Evolutionary conservation across 2,888 invertebrate genomes (phyloP), one percentile per base, ranked within the genome.

Genomic region (Campopleginae sp.): DNA sequence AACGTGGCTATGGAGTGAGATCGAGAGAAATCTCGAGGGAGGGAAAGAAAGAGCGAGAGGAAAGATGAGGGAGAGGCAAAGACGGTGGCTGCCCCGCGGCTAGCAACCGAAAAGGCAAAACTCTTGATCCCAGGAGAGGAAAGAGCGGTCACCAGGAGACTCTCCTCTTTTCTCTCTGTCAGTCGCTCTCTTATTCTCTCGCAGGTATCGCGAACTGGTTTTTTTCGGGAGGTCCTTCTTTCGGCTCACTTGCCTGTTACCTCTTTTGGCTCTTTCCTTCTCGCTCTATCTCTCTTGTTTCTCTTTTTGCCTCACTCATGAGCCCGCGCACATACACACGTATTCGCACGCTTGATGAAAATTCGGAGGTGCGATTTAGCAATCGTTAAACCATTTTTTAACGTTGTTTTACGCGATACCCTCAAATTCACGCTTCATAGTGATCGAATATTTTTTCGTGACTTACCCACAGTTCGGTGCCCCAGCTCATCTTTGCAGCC

Each of bases 381-480:
- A 42, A 51, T 19, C 14, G 42, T 17, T n/a, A 27, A 66, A 77
- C 10, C 23, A 54, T n/a, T 14, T 27, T 3, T 23, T 12, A 12
- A 12, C 23, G 2, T 38, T 38, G 54, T 74, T 74, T 74, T 1
- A 38, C 19, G 23, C 19, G 27, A 19, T 19, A 27, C 7, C 12
- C n/a, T 75, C 31, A 14, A 42, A 42, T 63, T 75, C 1, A 42
- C 12, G 17, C 7, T 63, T 12, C 5, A 27, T 31, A 58, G 17
- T 6, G 46, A 8, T 58, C 27, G 8, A 19, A 44, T 51, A 23
- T 54, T 77, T 54, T 42, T 75, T 42, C 5, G 10, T 77, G 76
- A 92, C 94, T 94, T 90, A 94, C 94, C 94, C 94, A 94, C 89
- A 94, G 93, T 91, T 94, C 94, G 90, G 93, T 94, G 88, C 94